A percentile compares a stretch with the other conserved stretches of the same genome.
Evolutionary conservation across 2,888 invertebrate genomes (phyloP).

Genomic region (Mesorhabditis belari): DNA sequence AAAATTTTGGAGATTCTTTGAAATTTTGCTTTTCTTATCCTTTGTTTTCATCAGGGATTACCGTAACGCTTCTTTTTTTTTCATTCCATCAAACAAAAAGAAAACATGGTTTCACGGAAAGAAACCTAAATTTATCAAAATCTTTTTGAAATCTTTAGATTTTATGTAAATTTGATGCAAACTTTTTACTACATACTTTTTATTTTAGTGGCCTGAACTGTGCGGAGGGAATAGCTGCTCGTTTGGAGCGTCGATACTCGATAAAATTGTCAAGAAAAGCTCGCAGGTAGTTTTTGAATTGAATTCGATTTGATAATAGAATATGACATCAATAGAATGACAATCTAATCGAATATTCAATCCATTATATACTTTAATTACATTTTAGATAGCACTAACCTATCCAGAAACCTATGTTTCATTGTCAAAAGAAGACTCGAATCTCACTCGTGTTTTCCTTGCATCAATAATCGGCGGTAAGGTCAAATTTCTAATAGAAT

Average conservation of each 20-base stretch:
- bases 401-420: conserved; percentile 38
- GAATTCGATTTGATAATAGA: too few species aligned
- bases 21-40: too few species aligned
- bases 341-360: not conserved
- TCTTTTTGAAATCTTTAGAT: too few species aligned
- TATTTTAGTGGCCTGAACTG: conserved; percentile 15
- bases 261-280: conserved; percentile 29
- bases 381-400: conserved; percentile 16
- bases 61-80: too few species aligned
- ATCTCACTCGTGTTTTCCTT: conserved; percentile 29
- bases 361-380: not conserved
- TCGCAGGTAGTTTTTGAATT: conserved; percentile 13
- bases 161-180: too few species aligned
- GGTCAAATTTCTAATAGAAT: not conserved
- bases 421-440: conserved; percentile 25
- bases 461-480: conserved; percentile 28
- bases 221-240: conserved; percentile 23
- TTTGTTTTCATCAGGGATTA: too few species aligned
- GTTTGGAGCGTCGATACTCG: conserved; percentile 20
- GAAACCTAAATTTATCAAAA: too few species aligned
- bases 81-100: too few species aligned
- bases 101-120: too few species aligned
- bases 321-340: not conserved
- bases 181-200: not conserved
- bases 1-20: too few species aligned